Percentiles rank a stretch among this genome's conserved stretches.
Evolutionary conservation across 2,113 vertebrate genomes (phyloP).

Genomic region (Lipophrys pholis): DNA sequence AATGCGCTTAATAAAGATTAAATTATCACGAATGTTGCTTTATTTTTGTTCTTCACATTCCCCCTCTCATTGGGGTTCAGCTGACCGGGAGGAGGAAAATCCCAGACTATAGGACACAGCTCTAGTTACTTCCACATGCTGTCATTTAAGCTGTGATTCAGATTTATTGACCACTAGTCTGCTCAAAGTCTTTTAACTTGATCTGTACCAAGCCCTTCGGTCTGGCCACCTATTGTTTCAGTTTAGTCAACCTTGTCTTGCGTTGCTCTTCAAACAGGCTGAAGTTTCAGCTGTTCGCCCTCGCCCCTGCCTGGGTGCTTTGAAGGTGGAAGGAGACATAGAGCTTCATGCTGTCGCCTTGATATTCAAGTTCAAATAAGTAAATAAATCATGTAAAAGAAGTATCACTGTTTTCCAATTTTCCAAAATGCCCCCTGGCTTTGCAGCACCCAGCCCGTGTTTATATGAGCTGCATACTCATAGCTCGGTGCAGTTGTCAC

Average conservation of each 20-base stretch:
- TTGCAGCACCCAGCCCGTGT: slow-evolving; percentile 6
- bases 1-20: neutral
- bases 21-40: no score
- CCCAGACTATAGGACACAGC: slow-evolving; percentile 38
- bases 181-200: slow-evolving; percentile 63
- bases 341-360: slow-evolving; percentile 31
- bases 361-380: slow-evolving; percentile 39
- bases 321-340: slow-evolving; percentile 48
- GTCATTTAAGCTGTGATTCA: slow-evolving; percentile 36
- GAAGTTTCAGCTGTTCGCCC: slow-evolving; percentile 66
- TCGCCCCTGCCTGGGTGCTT: slow-evolving; percentile 30
- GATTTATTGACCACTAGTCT: slow-evolving; percentile 45
- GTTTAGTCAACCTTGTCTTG: slow-evolving; percentile 52
- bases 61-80: no score
- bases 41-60: no score
- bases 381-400: slow-evolving; percentile 1
- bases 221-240: slow-evolving; percentile 68
- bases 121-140: slow-evolving; percentile 42
- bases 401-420: slow-evolving; percentile 15
- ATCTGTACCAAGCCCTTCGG: slow-evolving; percentile 49
- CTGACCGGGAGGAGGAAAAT: neutral
- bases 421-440: slow-evolving; percentile 3
- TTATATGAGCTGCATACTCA: neutral
- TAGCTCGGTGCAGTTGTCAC: neutral
- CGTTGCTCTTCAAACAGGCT: slow-evolving; percentile 40